phyloP scores from a whole-genome alignment of 2,797 vertebrate genomes.

The Toxotes lorentzi region DNA sequence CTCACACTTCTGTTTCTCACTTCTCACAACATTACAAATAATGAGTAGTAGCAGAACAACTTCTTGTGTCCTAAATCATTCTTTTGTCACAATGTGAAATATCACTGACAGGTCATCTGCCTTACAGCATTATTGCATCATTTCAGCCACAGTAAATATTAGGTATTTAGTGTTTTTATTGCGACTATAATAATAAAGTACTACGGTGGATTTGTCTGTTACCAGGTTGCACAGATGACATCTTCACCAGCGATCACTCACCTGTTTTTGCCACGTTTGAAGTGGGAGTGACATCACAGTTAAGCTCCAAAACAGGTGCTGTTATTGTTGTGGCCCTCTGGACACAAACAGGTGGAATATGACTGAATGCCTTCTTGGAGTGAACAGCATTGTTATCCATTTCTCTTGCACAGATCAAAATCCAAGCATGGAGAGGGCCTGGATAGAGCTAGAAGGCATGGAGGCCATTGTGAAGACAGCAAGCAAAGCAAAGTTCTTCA shows the following conservation, averaged over 20 bases:
- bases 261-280: conserved; percentile 90
- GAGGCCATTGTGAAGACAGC: conserved; percentile 90
- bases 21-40: not conserved
- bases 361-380: conserved; percentile 6
- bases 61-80: conserved; percentile 1
- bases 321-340: conserved; percentile 29
- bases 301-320: conserved; percentile 84
- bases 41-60: not conserved
- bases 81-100: conserved; percentile 11
- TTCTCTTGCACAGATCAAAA: conserved; percentile 69
- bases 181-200: not conserved
- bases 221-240: conserved; percentile 89
- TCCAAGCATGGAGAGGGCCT: conserved; percentile 77
- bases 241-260: conserved; percentile 90
- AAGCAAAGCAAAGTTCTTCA: conserved; percentile 89
- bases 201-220: conserved; percentile 34
- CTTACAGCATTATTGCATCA: not conserved
- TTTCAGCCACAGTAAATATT: not conserved
- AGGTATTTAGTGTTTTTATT: not conserved
- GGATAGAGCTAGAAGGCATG: conserved; percentile 86
- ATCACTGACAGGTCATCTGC: not conserved
- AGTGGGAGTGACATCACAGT: conserved; percentile 82
- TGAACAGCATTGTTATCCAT: conserved; percentile 11
- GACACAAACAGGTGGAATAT: conserved; percentile 17
- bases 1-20: conserved; percentile 31